These are phyloP conservation scores for Micropterix aruncella DNA, from an alignment of 2,888 invertebrate genomes.

Conservation along the genomic window DNA sequence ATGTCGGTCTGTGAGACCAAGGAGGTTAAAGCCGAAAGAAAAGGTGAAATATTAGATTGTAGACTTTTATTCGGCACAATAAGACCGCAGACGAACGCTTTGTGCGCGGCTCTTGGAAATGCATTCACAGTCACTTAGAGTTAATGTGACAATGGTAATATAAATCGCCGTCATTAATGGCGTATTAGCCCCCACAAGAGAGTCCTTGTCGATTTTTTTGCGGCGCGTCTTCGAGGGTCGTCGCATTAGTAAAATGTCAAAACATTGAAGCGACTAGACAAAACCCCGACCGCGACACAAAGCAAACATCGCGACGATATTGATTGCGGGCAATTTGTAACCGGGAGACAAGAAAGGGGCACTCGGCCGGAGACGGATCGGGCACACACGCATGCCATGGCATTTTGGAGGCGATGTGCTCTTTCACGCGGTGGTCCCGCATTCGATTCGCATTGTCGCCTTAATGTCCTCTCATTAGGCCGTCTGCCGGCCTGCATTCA, in stretches of 20 bases:
- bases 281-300: conserved; percentile 7
- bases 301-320: conserved; percentile 18
- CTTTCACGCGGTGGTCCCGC: not conserved
- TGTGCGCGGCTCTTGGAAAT: not conserved
- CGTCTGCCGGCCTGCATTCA: too few relatives aligned
- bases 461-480: not conserved
- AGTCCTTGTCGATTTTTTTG: not conserved
- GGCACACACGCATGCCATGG: not conserved
- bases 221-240: not conserved
- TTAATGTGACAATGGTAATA: not conserved
- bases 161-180: not conserved
- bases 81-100: not conserved
- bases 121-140: not conserved
- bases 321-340: conserved; percentile 32
- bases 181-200: too few relatives aligned
- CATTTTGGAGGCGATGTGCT: not conserved
- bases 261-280: not conserved
- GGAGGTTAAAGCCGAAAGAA: too few relatives aligned
- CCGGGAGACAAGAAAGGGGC: too few relatives aligned
- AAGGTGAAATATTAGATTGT: too few relatives aligned
- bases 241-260: not conserved
- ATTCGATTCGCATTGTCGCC: not conserved
- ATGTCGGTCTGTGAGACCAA: too few relatives aligned
- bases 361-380: too few relatives aligned
- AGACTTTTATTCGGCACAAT: too few relatives aligned